These are phyloP conservation scores for Philotrypesis tridentata DNA, from an alignment of 1,140 invertebrate species.

Conservation along the genomic window DNA sequence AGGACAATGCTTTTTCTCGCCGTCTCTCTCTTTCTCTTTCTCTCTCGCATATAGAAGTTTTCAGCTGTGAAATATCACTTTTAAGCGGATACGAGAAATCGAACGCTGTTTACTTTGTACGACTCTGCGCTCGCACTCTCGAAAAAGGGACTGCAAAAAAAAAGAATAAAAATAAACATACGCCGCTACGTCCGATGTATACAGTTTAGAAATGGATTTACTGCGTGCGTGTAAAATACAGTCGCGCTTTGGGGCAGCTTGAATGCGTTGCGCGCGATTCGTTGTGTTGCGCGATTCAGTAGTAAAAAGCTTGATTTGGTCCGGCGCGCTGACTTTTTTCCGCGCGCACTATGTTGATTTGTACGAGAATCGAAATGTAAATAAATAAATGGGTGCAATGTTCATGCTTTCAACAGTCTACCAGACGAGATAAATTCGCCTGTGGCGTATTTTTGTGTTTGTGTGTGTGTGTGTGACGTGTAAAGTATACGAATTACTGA, in stretches of 20 bases:
- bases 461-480: neutral
- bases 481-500: too few relatives aligned
- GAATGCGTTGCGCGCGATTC: neutral
- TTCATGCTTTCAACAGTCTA: neutral
- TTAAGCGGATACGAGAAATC: neutral
- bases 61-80: conserved; percentile 12
- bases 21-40: too few relatives aligned
- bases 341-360: neutral
- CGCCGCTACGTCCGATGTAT: too few relatives aligned
- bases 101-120: neutral
- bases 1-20: neutral
- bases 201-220: neutral
- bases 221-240: neutral
- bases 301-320: neutral
- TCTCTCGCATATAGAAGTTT: neutral
- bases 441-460: too few relatives aligned
- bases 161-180: too few relatives aligned
- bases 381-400: neutral
- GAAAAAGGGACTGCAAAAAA: neutral
- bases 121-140: neutral
- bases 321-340: too few relatives aligned
- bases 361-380: neutral
- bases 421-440: neutral
- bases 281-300: neutral
- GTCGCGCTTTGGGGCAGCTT: neutral